A percentile compares a stretch with the other conserved stretches of the same genome.
phyloP scores from a whole-genome alignment of 1,140 invertebrate species.

The Hestina assimilis region DNA sequence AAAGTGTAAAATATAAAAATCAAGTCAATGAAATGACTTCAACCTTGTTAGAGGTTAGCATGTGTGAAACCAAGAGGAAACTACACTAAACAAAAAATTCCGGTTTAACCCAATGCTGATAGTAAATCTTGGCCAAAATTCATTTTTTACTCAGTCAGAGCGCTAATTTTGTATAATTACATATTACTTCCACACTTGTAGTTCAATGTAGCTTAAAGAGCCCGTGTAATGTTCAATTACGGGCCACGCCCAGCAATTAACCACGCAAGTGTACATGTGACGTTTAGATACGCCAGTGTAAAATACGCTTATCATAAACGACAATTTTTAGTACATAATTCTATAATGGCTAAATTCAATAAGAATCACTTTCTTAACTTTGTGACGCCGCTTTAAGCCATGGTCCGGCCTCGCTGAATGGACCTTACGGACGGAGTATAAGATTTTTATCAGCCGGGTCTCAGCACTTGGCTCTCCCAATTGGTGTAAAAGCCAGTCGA shows the following conservation, averaged over 20 bases:
- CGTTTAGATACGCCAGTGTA: slow-evolving; percentile 16
- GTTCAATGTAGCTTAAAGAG: slow-evolving; percentile 24
- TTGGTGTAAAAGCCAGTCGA: no score
- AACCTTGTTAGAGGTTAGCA: no score
- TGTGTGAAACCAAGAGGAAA: no score
- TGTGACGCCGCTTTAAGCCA: no score
- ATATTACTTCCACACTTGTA: slow-evolving; percentile 24
- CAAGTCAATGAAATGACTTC: no score
- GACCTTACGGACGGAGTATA: no score
- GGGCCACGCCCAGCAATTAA: slow-evolving; percentile 20
- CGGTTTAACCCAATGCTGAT: background rate
- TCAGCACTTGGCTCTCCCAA: no score
- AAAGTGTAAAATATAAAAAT: no score
- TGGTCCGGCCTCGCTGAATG: no score
- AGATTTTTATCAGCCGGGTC: no score
- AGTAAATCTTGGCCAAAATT: background rate
- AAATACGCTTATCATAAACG: background rate
- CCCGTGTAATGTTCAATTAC: slow-evolving; percentile 17
- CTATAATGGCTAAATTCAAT: background rate
- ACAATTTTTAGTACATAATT: background rate
- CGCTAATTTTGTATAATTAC: background rate
- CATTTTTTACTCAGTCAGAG: background rate
- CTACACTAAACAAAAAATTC: no score
- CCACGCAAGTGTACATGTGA: slow-evolving; percentile 18
- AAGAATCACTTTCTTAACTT: no score